A percentile compares a stretch with the other conserved stretches of the same genome.
Evolutionary conservation across 2,797 vertebrate genomes (phyloP).

Genomic region (Delichon dasypus): DNA sequence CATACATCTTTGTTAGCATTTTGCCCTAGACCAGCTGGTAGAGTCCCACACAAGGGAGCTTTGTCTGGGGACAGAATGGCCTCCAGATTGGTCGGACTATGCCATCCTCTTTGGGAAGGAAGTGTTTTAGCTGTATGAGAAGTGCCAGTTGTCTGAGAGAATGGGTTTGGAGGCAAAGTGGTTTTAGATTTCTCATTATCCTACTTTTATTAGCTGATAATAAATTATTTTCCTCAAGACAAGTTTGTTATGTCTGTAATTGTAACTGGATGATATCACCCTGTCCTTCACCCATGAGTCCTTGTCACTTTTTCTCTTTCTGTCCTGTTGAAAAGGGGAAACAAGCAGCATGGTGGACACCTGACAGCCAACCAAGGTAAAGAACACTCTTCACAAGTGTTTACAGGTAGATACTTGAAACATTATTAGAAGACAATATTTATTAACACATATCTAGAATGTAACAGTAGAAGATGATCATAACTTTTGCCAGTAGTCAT

Average conservation of each 20-base stretch:
- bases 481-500: not conserved
- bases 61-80: not conserved
- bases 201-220: not conserved
- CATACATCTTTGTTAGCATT: not conserved
- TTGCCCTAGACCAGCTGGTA: not conserved
- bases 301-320: not conserved
- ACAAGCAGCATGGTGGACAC: not conserved
- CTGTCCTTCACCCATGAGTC: accelerated
- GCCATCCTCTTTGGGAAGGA: not conserved
- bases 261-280: not conserved
- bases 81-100: not conserved
- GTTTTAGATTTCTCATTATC: not conserved
- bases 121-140: not conserved
- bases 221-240: not conserved
- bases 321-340: not conserved
- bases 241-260: not conserved
- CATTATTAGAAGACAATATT: not conserved
- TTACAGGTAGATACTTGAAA: not conserved
- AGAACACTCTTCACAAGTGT: too few species aligned
- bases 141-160: not conserved
- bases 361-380: not conserved
- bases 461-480: not conserved
- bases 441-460: not conserved
- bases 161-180: not conserved
- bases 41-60: not conserved